Base-by-base conservation (phyloP, 2,888 invertebrate genomes). In the Empis livida region DNA sequence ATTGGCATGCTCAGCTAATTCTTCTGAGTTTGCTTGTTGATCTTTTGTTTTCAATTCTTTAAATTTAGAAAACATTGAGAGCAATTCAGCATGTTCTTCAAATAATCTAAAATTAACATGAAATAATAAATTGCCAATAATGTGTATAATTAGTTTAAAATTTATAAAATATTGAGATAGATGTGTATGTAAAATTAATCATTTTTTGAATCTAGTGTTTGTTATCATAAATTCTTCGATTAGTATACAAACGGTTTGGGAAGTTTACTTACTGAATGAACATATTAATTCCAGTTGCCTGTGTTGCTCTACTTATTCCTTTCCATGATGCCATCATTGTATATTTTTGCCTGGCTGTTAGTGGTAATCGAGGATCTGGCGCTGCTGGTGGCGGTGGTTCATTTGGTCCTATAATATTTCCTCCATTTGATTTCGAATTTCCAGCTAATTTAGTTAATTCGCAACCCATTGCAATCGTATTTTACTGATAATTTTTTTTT, bases 241-340 rank as follows among this genome's bases (percentile, higher is more conserved):
- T n/a, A n/a, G n/a, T n/a, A n/a, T n/a, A n/a, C n/a, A n/a, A n/a
- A n/a, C n/a, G n/a, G n/a, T n/a, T n/a, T n/a, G n/a, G n/a, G n/a
- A 35, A 13, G 32, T 20, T 2, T 54, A 82, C 87, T 81, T 73
- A 91, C 91, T 85, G 88, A 68, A 90, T 76, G 69, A 92, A 91
- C 91, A 92, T 92, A 71, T 81, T 82, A 56, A 90, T 81, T 44
- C 91, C 91, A 42, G 91, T 91, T 47, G 84, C 80, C 68, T 88
- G 86, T 79, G 91, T 85, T 13, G 90, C 90, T 54, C 91, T 76
- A 54, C 84, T 82, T 58, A 92, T 91, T 27, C 87, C 91, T 61
- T 88, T 90, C 92, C 92, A 92, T 11, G 89, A 90, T 2, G 91
- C 90, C 54, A 86, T 75, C 75, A 92, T 86, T 56, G 79, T 83